Conservation (phyloP, 2,888 invertebrate genomes). For the Chrysolina haemoptera region DNA sequence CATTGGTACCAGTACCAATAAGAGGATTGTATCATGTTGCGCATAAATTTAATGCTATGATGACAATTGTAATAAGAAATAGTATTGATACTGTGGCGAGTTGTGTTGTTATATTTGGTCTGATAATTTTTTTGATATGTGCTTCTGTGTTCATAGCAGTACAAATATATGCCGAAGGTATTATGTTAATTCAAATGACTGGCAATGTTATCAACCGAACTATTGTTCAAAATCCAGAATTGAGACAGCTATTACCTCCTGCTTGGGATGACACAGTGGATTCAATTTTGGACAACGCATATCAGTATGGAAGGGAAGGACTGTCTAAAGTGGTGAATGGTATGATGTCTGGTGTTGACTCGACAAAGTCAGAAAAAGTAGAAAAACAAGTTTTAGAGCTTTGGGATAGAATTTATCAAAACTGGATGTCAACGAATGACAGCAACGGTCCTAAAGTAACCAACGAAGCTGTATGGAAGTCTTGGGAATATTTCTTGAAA, state of each 20-base stretch:
- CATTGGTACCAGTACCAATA: slow-evolving; percentile 83
- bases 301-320: slow-evolving; percentile 92
- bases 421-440: slow-evolving; percentile 85
- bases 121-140: slow-evolving; percentile 84
- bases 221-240: slow-evolving; percentile 89
- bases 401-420: slow-evolving; percentile 95
- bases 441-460: slow-evolving; percentile 82
- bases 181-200: slow-evolving; percentile 90
- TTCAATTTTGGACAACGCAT: slow-evolving; percentile 93
- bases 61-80: slow-evolving; percentile 78
- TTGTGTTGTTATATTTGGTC: slow-evolving; percentile 87
- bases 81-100: slow-evolving; percentile 91
- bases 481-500: slow-evolving; percentile 81
- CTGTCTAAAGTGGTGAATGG: slow-evolving; percentile 89
- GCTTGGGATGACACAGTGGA: slow-evolving; percentile 89
- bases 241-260: slow-evolving; percentile 87
- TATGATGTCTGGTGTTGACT: slow-evolving; percentile 85
- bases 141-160: slow-evolving; percentile 87
- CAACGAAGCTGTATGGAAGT: slow-evolving; percentile 79
- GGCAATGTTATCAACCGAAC: slow-evolving; percentile 92
- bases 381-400: slow-evolving; percentile 92
- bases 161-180: slow-evolving; percentile 95
- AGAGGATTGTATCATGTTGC: slow-evolving; percentile 83
- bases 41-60: slow-evolving; percentile 75
- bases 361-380: slow-evolving; percentile 84